phyloP scores from a whole-genome alignment of 2,888 invertebrate genomes.

The Cheilosia urbana region DNA sequence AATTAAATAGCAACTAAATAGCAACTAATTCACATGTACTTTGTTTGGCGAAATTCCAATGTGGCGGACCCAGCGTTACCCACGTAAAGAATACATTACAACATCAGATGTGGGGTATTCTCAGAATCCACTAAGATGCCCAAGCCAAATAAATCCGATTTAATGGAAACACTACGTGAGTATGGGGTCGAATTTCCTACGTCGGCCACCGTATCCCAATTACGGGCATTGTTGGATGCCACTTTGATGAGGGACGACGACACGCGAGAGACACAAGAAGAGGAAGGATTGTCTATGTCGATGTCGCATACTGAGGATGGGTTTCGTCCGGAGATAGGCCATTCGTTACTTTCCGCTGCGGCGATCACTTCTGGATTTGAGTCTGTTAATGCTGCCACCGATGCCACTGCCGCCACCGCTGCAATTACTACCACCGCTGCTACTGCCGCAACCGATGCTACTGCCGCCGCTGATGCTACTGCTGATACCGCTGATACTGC shows the following conservation, averaged over 20 bases:
- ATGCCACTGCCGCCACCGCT: background rate
- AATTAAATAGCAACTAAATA: too few species aligned
- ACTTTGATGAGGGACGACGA: background rate
- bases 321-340: background rate
- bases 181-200: background rate
- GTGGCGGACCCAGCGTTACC: too few species aligned
- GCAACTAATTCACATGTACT: too few species aligned
- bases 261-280: background rate
- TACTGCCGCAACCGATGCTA: background rate
- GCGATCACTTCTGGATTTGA: background rate
- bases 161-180: background rate
- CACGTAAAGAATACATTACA: too few species aligned
- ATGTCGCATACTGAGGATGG: background rate
- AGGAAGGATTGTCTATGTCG: background rate
- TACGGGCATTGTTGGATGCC: background rate
- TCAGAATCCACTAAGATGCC: background rate
- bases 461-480: too few species aligned
- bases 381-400: background rate
- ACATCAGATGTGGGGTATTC: background rate
- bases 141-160: background rate
- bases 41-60: too few species aligned
- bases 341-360: too few species aligned
- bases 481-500: too few species aligned
- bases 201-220: background rate
- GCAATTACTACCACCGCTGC: background rate